Percentiles rank a stretch among this genome's conserved stretches.
These are phyloP conservation scores for Istiophorus platypterus DNA, from an alignment of 2,113 vertebrate genomes.

Conservation along the genomic window DNA sequence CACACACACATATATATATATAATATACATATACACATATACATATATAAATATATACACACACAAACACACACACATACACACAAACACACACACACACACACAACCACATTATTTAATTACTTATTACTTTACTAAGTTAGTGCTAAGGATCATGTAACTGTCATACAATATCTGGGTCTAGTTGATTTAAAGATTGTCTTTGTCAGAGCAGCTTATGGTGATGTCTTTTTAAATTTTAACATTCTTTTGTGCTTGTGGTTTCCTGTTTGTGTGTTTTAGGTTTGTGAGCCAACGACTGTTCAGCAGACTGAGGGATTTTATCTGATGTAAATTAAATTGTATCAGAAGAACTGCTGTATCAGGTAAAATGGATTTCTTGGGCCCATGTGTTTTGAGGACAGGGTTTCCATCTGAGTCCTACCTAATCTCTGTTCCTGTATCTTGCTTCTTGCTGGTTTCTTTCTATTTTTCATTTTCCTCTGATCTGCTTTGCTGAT, in stretches of 20 bases:
- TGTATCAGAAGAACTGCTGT: constrained; percentile 7
- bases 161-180: not conserved
- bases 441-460: not conserved
- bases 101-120: too few relatives aligned
- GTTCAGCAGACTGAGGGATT: not conserved
- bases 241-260: not conserved
- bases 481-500: not conserved
- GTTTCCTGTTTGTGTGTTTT: not conserved
- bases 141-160: not conserved
- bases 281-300: not conserved
- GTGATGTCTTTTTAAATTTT: not conserved
- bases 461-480: not conserved
- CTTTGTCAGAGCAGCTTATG: not conserved
- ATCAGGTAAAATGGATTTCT: not conserved
- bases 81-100: too few relatives aligned
- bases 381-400: not conserved
- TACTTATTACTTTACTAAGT: too few relatives aligned
- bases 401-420: not conserved
- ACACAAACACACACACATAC: too few relatives aligned
- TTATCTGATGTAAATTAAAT: not conserved
- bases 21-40: too few relatives aligned
- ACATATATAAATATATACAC: too few relatives aligned
- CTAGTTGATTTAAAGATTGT: not conserved
- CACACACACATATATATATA: too few relatives aligned
- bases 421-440: not conserved